A percentile compares a stretch with the other conserved stretches of the same genome.
phyloP scores from a whole-genome alignment of 37 sponge, comb jelly and placozoan genomes.

The Chondrosia reniformis region DNA sequence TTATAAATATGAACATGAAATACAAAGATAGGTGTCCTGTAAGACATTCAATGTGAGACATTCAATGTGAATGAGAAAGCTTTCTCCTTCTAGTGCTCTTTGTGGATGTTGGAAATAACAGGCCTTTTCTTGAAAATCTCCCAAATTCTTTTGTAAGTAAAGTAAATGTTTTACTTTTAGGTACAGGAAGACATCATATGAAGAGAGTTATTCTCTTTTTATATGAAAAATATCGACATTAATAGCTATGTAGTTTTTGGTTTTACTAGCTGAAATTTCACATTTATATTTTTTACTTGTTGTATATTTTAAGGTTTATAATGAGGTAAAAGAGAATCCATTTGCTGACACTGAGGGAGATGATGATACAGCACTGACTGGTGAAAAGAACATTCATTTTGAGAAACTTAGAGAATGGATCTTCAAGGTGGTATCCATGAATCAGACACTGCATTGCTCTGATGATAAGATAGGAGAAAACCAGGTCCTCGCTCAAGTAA shows the following conservation, averaged over 20 bases:
- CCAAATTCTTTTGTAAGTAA: slow-evolving; percentile 61
- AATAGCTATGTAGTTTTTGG: not conserved
- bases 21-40: no score
- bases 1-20: no score
- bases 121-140: slow-evolving; percentile 58
- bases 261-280: no score
- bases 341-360: slow-evolving; percentile 29
- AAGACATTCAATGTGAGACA: no score
- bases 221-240: not conserved
- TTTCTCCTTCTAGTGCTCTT: slow-evolving; percentile 32
- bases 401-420: slow-evolving; percentile 50
- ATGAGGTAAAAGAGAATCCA: slow-evolving; percentile 23
- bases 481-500: slow-evolving; percentile 2
- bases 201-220: not conserved
- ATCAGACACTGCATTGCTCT: not conserved
- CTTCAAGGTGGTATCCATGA: not conserved
- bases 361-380: slow-evolving; percentile 39
- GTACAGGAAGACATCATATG: not conserved
- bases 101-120: slow-evolving; percentile 70
- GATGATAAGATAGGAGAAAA: not conserved
- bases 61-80: no score
- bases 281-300: no score
- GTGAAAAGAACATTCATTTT: slow-evolving; percentile 47
- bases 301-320: no score
- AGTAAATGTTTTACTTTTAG: no score